Base-by-base conservation (phyloP, 2,797 vertebrate species). In the Arnoldichthys spilopterus region DNA sequence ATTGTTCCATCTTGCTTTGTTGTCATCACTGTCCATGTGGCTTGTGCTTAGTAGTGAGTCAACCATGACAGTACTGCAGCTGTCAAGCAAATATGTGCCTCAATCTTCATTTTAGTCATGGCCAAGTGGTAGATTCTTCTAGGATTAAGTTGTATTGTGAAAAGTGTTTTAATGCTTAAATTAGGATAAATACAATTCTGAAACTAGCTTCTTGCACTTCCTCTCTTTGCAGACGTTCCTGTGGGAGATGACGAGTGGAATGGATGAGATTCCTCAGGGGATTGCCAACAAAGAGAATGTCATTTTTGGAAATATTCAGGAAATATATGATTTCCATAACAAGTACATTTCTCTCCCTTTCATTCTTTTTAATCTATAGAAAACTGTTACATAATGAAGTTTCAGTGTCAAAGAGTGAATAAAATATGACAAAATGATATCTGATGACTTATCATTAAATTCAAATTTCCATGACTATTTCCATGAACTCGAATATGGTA, bases 161-260 rank as follows among this genome's bases (percentile, higher is more conserved):
- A 54, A 54, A 5, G 26, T 28, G 5, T 1, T 30, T 61, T 61
- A 22, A 9, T 4, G 5, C 6, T 30, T 30, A 4, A 1, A 30
- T 34, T 34, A 34, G 30, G 30, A 24, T 66, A 7, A 76, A 76
- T 64, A 18, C 26, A 2, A 9, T 53, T 12, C 32, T 54, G 8
- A 18, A 13, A 40, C 54, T 45, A 34, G 12, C 22, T 6, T 2
- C 40, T 67, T 1, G 1, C 56, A 15, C 47, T 18, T 28, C 15
- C 13, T 37, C 12, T 62, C 32, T 45, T 90, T 45, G 86, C 91
- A 99, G 97, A 98, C 97, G 4, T 99, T 99, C 91, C 92, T 97
- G 81, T 99, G 98, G 98, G 97, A 98, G 92, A 98, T 99, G 97
- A 98, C 97, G 3, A 98, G 97, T 37, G 98, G 97, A 45, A 95